These are phyloP conservation scores for Pygoscelis antarcticus DNA, from an alignment of 2,113 vertebrate genomes.

Conservation along the genomic window DNA sequence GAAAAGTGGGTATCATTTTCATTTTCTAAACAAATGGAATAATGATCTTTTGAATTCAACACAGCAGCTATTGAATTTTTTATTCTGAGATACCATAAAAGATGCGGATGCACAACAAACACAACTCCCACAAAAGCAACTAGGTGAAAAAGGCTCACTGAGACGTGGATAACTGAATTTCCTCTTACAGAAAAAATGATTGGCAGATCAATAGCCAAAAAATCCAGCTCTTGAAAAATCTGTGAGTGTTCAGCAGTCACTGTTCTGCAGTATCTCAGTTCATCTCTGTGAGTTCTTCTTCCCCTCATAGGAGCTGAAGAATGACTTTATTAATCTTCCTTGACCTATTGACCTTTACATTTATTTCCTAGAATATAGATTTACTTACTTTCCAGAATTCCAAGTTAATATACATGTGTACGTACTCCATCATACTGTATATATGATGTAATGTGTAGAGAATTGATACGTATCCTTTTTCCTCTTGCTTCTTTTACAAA, in stretches of 20 bases:
- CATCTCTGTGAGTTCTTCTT: not conserved
- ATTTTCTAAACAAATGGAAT: slow-evolving; percentile 39
- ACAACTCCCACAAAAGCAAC: not conserved
- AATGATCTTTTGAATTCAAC: slow-evolving; percentile 16
- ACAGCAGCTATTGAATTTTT: not conserved
- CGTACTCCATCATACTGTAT: not conserved
- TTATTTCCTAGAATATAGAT: not conserved
- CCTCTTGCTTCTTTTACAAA: not conserved
- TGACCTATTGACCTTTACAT: not conserved
- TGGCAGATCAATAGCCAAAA: slow-evolving; percentile 32
- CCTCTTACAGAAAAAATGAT: not conserved
- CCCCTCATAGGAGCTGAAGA: not conserved
- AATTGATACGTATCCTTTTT: not conserved
- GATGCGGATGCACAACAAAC: not conserved
- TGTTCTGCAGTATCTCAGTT: not conserved
- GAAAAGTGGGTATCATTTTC: not conserved
- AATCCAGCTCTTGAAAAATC: not conserved
- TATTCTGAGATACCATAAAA: not conserved
- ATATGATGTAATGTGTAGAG: not conserved
- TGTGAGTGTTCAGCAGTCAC: not conserved
- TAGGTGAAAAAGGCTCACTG: not conserved
- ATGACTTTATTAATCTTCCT: not conserved
- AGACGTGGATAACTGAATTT: not conserved
- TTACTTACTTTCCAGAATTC: not conserved
- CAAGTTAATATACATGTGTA: not conserved